Evolutionary conservation across 2,797 vertebrate species (phyloP).

Genomic region (Pyrocephalus nanus): DNA sequence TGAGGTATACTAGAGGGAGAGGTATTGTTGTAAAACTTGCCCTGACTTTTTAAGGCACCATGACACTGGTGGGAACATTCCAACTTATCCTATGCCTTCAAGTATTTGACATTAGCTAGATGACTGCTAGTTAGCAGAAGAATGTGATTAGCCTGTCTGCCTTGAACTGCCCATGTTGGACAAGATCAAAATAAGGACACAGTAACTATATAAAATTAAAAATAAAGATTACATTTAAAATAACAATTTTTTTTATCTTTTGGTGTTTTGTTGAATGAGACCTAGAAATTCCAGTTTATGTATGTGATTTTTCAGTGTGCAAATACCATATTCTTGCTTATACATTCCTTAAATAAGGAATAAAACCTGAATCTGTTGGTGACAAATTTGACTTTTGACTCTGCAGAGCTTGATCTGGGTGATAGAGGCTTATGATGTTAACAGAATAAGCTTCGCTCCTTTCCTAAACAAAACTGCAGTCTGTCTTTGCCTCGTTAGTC

Average conservation of each 20-base stretch:
- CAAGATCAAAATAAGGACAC: not conserved
- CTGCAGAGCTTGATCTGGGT: not conserved
- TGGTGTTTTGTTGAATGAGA: not conserved
- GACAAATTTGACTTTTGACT: not conserved
- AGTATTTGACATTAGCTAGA: not conserved
- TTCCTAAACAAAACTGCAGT: not conserved
- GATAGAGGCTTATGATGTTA: not conserved
- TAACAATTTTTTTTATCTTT: not conserved
- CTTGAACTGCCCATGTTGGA: not conserved
- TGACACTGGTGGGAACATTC: not conserved
- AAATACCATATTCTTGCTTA: not conserved
- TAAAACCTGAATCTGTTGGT: not conserved
- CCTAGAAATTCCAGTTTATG: not conserved
- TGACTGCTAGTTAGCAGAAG: not conserved
- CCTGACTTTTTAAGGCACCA: not conserved
- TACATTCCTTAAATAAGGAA: not conserved
- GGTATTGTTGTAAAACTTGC: not conserved
- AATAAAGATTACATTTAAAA: not conserved
- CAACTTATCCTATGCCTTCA: not conserved
- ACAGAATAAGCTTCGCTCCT: not conserved
- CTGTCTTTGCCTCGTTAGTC: not conserved
- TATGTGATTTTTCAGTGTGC: not conserved
- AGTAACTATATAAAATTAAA: not conserved
- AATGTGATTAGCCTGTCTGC: not conserved
- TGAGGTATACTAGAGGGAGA: not conserved